Base-by-base conservation (phyloP, 2,888 invertebrate species). In the Microdon myrmicae region DNA sequence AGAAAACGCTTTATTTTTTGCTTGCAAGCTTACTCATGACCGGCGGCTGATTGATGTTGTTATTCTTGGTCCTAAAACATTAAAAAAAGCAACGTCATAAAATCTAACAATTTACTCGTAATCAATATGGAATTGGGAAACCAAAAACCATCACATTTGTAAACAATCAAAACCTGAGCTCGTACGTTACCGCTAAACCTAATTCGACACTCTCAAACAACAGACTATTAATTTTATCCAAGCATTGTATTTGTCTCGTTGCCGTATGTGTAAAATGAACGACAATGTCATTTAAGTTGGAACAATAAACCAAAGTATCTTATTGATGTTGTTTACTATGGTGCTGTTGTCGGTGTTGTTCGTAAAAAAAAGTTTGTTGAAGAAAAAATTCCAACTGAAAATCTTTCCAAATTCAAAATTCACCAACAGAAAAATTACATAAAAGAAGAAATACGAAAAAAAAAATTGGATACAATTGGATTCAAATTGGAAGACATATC, bases 281-380 rank as follows among this genome's bases (percentile, higher is more conserved):
- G n/a, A 35, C 25, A 28, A 19, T n/a, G n/a, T n/a, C 20, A 22
- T 23, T 10, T 35, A 2, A 44, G 34, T 22, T 34, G 3, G 28
- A 38, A 19, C 3, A 32, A 28, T 26, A 39, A 47, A 32, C 16
- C 13, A 28, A 13, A 16, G 43, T 39, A 34, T 26, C 25, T 23
- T 29, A 6, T 64, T 64, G 56, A 58, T 64, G 51, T 58, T 64
- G 64, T 64, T 64, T 45, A 64, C 58, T 64, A 64, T 64, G 64
- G 64, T 64, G 64, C 64, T 64, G 64, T 64, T 64, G 64, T 64
- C 64, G 64, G 58, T 64, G 64, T 64, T 64, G 64, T 64, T 64
- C 51, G 56, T 64, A 61, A 55, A 61, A 45, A 47, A 25, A 23
- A 41, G n/a, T n/a, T n/a, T n/a, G n/a, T n/a, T n/a, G n/a, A 47